Conservation (phyloP, 2,113 vertebrate genomes). For the Henicopernis longicauda region DNA sequence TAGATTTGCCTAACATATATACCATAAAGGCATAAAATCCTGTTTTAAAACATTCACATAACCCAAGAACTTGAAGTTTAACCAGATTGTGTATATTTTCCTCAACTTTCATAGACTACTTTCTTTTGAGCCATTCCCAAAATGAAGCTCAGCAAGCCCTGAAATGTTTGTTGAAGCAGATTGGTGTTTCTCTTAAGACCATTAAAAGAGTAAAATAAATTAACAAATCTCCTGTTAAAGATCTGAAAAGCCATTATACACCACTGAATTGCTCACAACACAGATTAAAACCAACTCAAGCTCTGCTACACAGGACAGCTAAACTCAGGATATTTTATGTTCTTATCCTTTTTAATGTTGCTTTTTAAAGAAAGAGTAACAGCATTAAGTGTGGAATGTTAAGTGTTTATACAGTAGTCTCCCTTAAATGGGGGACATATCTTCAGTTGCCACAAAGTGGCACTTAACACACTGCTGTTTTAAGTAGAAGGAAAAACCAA, state of each 20-base stretch:
- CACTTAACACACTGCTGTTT: not conserved
- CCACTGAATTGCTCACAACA: not conserved
- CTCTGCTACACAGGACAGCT: not conserved
- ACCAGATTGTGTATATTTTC: not conserved
- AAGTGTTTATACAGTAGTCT: not conserved
- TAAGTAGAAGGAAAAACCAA: conserved; percentile 11
- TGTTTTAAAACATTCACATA: not conserved
- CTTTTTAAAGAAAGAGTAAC: not conserved
- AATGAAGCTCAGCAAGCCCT: not conserved
- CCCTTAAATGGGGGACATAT: not conserved
- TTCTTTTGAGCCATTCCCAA: not conserved
- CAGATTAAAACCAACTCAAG: not conserved
- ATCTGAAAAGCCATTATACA: not conserved
- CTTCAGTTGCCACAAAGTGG: not conserved
- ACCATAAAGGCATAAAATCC: not conserved
- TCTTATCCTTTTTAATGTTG: not conserved
- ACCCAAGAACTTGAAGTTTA: not conserved
- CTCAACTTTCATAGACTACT: not conserved
- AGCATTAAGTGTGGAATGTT: not conserved
- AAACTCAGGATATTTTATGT: not conserved
- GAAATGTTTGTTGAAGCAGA: not conserved
- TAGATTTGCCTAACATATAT: not conserved
- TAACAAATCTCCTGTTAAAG: not conserved
- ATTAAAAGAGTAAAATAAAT: not conserved
- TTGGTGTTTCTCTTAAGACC: not conserved